Evolutionary conservation across 2,888 invertebrate species (phyloP).

Genomic region (Aporophyla nigra): DNA sequence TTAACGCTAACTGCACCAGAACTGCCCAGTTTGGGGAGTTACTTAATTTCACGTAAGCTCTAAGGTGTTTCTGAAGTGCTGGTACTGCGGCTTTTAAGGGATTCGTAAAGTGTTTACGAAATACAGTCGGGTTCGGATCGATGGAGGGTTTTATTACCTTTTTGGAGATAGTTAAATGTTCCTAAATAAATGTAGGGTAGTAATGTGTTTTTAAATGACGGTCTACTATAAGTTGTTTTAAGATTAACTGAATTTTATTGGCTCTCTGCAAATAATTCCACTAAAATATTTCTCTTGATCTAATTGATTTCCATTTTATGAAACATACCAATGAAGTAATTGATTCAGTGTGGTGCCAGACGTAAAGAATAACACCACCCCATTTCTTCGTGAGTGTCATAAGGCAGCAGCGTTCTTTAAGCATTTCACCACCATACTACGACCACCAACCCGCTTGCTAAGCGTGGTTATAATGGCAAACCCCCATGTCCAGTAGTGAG

Average conservation of each 20-base stretch:
- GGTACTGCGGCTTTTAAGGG: constrained; percentile 38
- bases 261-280: background rate
- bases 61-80: constrained; percentile 62
- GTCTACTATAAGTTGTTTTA: background rate
- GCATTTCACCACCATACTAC: too few relatives aligned
- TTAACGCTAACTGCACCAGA: constrained; percentile 77
- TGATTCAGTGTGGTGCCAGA: background rate
- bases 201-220: background rate
- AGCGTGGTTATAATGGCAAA: too few relatives aligned
- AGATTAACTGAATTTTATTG: background rate
- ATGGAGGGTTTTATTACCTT: constrained; percentile 21
- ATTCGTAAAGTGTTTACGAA: constrained; percentile 52
- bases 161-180: background rate
- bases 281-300: background rate
- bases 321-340: background rate
- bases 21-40: constrained; percentile 75
- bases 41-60: constrained; percentile 75
- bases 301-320: background rate
- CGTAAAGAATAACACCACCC: too few relatives aligned
- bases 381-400: too few relatives aligned
- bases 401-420: too few relatives aligned
- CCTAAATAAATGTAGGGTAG: background rate
- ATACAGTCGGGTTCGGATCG: constrained; percentile 21
- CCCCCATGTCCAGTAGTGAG: too few relatives aligned
- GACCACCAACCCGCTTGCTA: too few relatives aligned